A percentile compares a stretch with the other conserved stretches of the same genome.
Evolutionary conservation across 2,797 vertebrate genomes (phyloP).

Genomic region (Oceanodroma leucorhoa): DNA sequence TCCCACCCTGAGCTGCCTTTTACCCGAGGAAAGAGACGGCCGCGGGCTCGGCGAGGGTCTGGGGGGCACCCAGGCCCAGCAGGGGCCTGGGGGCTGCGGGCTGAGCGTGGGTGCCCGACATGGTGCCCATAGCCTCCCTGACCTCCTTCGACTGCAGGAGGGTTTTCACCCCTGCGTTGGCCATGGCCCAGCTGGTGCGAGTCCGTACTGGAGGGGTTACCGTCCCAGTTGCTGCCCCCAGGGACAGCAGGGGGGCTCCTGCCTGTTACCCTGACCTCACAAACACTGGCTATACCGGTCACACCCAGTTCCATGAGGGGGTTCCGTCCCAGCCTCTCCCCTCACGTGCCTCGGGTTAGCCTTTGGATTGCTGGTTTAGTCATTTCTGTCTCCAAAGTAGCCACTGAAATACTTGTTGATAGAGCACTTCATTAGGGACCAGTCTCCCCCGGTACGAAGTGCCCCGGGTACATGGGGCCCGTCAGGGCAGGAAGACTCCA

Average conservation of each 20-base stretch:
- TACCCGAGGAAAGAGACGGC: rapidly evolving
- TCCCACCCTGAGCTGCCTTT: not conserved
- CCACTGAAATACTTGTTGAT: not conserved
- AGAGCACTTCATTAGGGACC: not conserved
- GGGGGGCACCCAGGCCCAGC: not conserved
- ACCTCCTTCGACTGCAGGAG: not conserved
- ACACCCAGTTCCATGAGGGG: not conserved
- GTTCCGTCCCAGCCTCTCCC: not conserved
- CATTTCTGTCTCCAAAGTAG: not conserved
- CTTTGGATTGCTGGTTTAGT: not conserved
- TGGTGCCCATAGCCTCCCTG: rapidly evolving
- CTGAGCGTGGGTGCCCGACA: rapidly evolving
- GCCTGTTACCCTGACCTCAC: not conserved
- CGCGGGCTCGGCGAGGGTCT: rapidly evolving
- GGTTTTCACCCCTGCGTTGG: not conserved
- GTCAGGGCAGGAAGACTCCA: not conserved
- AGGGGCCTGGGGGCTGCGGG: not conserved
- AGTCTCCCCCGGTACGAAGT: not conserved
- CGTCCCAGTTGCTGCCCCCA: not conserved
- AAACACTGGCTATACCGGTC: not conserved
- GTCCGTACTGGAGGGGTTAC: rapidly evolving
- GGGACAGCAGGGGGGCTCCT: not conserved
- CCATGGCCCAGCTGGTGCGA: not conserved
- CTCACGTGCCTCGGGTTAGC: rapidly evolving
- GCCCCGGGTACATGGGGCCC: not conserved